Base-by-base conservation (phyloP, 1,140 invertebrate species). In the Pseudomyrmex gracilis region DNA sequence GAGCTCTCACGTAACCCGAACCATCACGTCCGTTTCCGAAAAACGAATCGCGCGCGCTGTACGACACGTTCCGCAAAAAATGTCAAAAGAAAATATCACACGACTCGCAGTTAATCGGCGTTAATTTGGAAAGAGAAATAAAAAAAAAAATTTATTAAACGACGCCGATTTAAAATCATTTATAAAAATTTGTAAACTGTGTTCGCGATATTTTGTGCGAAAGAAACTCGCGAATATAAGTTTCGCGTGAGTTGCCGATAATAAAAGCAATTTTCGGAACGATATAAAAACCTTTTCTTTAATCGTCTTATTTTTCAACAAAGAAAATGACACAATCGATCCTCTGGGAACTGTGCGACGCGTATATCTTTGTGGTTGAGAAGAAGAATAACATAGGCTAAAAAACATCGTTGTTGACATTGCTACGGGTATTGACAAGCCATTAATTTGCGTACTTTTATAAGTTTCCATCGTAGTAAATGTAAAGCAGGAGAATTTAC, bases 381-480 rank as follows among this genome's bases (percentile, higher is more conserved):
- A 12, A 7, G 15, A 70, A 71, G 66, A 71, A 58, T 70, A 70
- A 64, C n/a, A 22, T 20, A 17, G 53, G 12, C 64, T 49, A 60
- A 80, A 80, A 71, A 80, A 70, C 20, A 57, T 70, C 51, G 67
- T 34, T 71, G 76, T 71, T 80, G 76, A 80, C 76, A 80, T 20
- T 60, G 66, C 43, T 15, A 71, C 51, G 43, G 43, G 70, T 80
- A 80, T 80, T 80, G 76, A 80, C 66, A 80, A 60, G 76, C 76
- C 76, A 80, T 80, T 80, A 80, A 80, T 80, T 80, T 71, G 55
- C 76, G 66, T 71, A 71, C 66, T 80, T 71, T 80, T 58, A 58
- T 71, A 80, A 80, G 76, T 71, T 80, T 47, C 64, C 43, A 58
- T 34, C 66, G 53, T 78, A 80, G 66, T 60, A 80, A 80, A 80